These are phyloP conservation scores for Morone chrysops DNA, from an alignment of 2,113 vertebrate species.

Conservation along the genomic window DNA sequence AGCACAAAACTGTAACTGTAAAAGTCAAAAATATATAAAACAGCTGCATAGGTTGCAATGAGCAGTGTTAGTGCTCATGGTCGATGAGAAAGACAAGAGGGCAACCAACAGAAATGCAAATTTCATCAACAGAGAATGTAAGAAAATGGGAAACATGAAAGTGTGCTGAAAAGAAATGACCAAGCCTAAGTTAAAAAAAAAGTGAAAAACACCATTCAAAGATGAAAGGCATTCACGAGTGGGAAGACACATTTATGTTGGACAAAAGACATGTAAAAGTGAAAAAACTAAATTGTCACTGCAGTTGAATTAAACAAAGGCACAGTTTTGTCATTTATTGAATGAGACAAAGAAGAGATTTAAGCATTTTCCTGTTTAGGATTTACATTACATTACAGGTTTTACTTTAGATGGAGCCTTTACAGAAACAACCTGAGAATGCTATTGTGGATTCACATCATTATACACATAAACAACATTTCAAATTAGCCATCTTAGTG, in stretches of 20 bases:
- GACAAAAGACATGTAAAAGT: not conserved
- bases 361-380: not conserved
- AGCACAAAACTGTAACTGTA: not conserved
- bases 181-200: not conserved
- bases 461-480: constrained; percentile 19
- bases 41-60: not conserved
- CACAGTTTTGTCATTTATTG: constrained; percentile 3
- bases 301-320: not conserved
- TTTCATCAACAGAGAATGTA: constrained; percentile 12
- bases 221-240: constrained; percentile 46
- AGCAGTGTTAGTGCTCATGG: not conserved
- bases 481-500: constrained; percentile 3
- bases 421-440: not conserved
- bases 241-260: no score
- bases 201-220: constrained; percentile 10
- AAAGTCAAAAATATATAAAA: not conserved
- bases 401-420: not conserved
- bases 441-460: not conserved
- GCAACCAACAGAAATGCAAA: not conserved
- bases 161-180: not conserved
- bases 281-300: not conserved
- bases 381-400: not conserved
- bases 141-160: not conserved
- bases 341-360: not conserved
- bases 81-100: not conserved